Evolutionary conservation across 2,797 vertebrate species (phyloP).

Genomic region (Poeciliopsis presidionis): DNA sequence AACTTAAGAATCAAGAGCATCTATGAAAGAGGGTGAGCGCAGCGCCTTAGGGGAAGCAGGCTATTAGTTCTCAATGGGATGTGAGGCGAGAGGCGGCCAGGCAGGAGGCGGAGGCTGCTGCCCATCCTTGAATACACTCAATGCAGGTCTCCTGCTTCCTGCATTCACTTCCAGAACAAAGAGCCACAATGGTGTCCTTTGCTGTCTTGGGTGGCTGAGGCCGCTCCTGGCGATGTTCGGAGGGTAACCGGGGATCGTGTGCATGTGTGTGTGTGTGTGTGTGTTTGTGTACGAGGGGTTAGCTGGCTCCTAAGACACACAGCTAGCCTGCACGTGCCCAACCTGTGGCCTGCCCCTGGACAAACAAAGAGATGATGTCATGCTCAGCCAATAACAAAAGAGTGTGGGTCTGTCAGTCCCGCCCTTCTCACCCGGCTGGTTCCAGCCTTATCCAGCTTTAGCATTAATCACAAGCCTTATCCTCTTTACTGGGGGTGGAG

Average conservation of each 20-base stretch:
- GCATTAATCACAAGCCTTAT: slow-evolving; percentile 84
- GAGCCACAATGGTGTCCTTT: slow-evolving; percentile 81
- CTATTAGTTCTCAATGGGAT: slow-evolving; percentile 79
- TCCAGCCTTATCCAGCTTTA: slow-evolving; percentile 82
- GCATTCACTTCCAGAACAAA: slow-evolving; percentile 79
- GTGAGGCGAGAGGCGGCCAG: slow-evolving; percentile 63
- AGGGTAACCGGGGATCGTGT: slow-evolving; percentile 47
- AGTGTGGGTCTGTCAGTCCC: slow-evolving; percentile 69
- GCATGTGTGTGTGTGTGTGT: slow-evolving; percentile 26
- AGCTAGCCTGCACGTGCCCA: slow-evolving; percentile 80
- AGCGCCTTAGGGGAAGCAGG: slow-evolving; percentile 69
- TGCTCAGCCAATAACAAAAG: slow-evolving; percentile 85
- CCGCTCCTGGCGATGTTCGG: slow-evolving; percentile 72
- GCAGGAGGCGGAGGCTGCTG: slow-evolving; percentile 66
- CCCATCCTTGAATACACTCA: slow-evolving; percentile 77
- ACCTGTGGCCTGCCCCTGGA: slow-evolving; percentile 79
- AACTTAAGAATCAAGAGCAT: slow-evolving; percentile 61
- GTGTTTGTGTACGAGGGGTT: slow-evolving; percentile 42
- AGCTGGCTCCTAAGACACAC: slow-evolving; percentile 68
- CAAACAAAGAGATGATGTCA: slow-evolving; percentile 86
- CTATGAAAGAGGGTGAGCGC: slow-evolving; percentile 69
- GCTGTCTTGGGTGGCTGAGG: slow-evolving; percentile 73
- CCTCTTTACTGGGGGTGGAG: slow-evolving; percentile 76
- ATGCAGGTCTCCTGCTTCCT: slow-evolving; percentile 76
- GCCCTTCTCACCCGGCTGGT: slow-evolving; percentile 76